Base-by-base conservation (phyloP, 2,797 vertebrate species). In the Corythornis leucogaster region DNA sequence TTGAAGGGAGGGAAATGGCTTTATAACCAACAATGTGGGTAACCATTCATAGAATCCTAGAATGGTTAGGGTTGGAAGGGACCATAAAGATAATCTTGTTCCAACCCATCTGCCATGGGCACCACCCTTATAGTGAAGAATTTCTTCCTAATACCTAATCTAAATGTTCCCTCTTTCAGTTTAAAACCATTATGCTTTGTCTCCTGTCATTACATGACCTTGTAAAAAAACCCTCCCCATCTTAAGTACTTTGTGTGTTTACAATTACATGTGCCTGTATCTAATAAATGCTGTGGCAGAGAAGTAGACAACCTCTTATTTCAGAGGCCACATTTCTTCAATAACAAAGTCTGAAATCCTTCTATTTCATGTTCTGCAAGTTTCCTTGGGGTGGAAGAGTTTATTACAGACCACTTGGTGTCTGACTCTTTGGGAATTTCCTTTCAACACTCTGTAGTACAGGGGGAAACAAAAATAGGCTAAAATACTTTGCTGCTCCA, bases 11-110 rank as follows among this genome's bases (percentile, higher is more conserved):
- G 18, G 18, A n/a, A 24, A 1, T 43, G 43, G 35, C 43, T 38
- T 51, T 19, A n/a, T 6, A 46, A 19, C 24, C 38, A 45, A 9
- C 17, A 19, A 5, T 18, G 9, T 1, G 0, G 42, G 33, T 55
- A 12, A 11, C 48, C 2, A 0, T 57, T 51, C 14, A 0, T 15
- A 63, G 38, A 43, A n/a, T 42, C 59, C 19, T 26, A 28, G 40
- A 42, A 63, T 22, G 62, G 42, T 22, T n/a, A 31, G 62, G 30
- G 14, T 31, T 63, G 42, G 21, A 45, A 45, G 30, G 42, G 42
- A n/a, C 30, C 40, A 15, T n/a, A 16, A 45, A 63, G 28, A 63
- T 63, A 20, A 63, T 16, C 62, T 58, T 24, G 15, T 35, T 35
- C 31, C 57, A 58, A 35, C 22, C 33, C 31, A 5, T 7, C 40